phyloP scores from a whole-genome alignment of 2,113 vertebrate species.

The Phaethornis superciliosus region DNA sequence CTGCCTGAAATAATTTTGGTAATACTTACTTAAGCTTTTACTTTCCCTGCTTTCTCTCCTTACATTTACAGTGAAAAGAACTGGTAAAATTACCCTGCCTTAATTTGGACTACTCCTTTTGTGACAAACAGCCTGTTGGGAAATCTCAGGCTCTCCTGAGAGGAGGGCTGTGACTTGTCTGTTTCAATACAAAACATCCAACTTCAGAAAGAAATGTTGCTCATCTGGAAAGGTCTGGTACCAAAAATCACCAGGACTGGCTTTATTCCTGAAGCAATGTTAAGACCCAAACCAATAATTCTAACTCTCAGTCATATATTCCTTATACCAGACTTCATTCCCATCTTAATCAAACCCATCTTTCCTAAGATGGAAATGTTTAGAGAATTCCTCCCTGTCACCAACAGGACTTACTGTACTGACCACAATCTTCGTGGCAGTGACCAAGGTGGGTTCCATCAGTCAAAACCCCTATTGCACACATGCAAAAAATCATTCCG shows the following conservation, averaged over 20 bases:
- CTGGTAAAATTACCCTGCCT: not conserved
- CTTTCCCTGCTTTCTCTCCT: not conserved
- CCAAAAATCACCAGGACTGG: not conserved
- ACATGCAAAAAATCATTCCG: not conserved
- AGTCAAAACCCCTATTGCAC: not conserved
- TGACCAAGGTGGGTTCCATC: fast-evolving
- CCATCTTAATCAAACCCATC: not conserved
- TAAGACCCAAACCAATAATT: not conserved
- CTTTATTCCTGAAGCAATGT: not conserved
- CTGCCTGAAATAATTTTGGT: not conserved
- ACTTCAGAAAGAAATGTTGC: not conserved
- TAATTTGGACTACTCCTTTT: not conserved
- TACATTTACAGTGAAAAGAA: not conserved
- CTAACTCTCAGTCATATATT: not conserved
- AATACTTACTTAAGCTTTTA: not conserved
- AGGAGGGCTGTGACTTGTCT: not conserved
- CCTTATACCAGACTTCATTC: not conserved
- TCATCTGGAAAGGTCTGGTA: not conserved
- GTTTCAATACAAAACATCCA: not conserved
- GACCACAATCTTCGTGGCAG: not conserved
- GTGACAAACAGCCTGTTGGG: not conserved
- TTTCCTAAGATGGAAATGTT: not conserved
- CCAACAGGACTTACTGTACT: not conserved
- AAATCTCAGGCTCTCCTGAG: not conserved
- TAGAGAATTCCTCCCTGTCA: not conserved